Evolutionary conservation across 2,888 invertebrate species (phyloP).

Genomic region (Spisula solida): DNA sequence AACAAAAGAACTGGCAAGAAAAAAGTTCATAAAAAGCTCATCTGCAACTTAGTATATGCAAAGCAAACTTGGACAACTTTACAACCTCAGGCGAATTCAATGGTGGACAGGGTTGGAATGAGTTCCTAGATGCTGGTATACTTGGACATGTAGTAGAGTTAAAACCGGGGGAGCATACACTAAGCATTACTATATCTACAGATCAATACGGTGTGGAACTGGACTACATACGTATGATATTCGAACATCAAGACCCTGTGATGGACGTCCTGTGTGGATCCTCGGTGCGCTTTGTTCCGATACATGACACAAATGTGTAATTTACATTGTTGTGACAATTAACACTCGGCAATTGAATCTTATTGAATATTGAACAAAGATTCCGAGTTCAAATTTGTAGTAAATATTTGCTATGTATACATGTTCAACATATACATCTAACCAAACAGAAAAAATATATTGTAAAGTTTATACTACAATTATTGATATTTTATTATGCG

Average conservation of each 20-base stretch:
- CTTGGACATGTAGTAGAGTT: neutral
- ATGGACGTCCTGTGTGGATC: conserved; percentile 21
- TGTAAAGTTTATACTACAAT: no score
- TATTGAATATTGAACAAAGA: no score
- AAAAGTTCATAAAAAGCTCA: neutral
- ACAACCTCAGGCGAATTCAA: neutral
- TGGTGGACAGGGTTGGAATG: conserved; percentile 45
- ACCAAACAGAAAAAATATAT: no score
- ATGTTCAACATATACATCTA: no score
- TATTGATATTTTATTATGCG: no score
- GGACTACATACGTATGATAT: conserved; percentile 32
- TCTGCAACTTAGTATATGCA: neutral
- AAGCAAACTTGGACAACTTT: neutral
- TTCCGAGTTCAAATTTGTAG: no score
- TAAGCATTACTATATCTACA: neutral
- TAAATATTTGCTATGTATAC: no score
- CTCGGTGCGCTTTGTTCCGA: neutral
- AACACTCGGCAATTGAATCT: no score
- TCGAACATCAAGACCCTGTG: conserved; percentile 20
- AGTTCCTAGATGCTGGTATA: conserved; percentile 10
- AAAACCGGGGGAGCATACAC: neutral
- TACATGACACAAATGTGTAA: neutral
- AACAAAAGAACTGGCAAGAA: no score
- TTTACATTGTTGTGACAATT: no score
- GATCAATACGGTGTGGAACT: conserved; percentile 45